Evolutionary conservation across 1,140 invertebrate species (phyloP), one percentile per base, ranked within the genome.

Genomic region (Atta colombica): DNA sequence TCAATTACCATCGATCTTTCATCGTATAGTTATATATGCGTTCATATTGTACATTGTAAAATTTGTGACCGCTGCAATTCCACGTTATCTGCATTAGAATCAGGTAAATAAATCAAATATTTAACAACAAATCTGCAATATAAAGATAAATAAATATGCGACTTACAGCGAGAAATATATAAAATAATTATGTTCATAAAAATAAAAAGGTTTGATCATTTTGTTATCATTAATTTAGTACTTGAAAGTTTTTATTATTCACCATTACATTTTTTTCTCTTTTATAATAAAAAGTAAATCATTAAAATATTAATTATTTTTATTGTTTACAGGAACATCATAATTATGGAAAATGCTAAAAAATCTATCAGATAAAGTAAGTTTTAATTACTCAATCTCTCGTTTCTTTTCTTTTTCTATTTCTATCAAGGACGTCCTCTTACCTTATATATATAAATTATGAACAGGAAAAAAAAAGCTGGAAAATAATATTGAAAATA

Each of bases 61-160:
- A 81, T 71, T 81, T 35, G 69, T 53, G 55, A 63, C 4, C 14
- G n/a, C 39, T 5, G 60, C 21, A 39, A 60, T 61, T 61, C n/a
- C 18, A 61, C 35, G 39, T 84, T 84, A 61, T 21, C 39, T 53
- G 25, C 21, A 60, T 75, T 84, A 75, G n/a, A 8, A 74, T 82
- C 68, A 49, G 39, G 25, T 61, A 75, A 49, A 61, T 74, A 51
- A 84, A 75, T 82, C 39, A 84, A 84, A 28, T 35, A 75, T 74
- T 82, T 82, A 74, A 74, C 39, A 14, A 49, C 21, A 75, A 61
- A 84, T 49, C 10, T 16, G 39, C 31, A 49, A 28, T 21, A 6
- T 74, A 74, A 72, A 72, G n/a, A 45, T n/a, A 45, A 5, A 28
- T 82, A 51, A 21, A 60, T 82, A 51, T 61, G 25, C 35, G 3